Conservation (phyloP, 2,113 vertebrate genomes). For the Hucho hucho region DNA sequence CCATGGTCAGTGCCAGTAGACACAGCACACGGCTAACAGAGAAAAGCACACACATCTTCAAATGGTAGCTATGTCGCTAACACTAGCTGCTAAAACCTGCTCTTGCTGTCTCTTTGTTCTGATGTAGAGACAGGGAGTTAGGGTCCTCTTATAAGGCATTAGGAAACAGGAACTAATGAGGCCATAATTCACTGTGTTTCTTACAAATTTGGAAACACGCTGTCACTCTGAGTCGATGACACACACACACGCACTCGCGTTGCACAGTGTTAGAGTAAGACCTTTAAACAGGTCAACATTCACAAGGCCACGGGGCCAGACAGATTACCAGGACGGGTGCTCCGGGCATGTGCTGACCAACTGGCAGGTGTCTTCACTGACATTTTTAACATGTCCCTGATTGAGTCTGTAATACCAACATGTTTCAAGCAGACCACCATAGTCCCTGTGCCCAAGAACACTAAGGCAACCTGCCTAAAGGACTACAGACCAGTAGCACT, state of each 20-base stretch:
- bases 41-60: constrained; percentile 1
- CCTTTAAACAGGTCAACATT: too few relatives aligned
- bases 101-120: neutral
- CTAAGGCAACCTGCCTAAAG: too few relatives aligned
- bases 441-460: too few relatives aligned
- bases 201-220: neutral
- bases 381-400: too few relatives aligned
- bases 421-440: too few relatives aligned
- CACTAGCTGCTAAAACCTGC: neutral
- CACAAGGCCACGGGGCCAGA: too few relatives aligned
- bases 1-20: neutral
- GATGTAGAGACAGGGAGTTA: neutral
- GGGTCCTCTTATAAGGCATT: neutral
- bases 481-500: too few relatives aligned
- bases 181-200: neutral
- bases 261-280: too few relatives aligned
- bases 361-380: too few relatives aligned
- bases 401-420: too few relatives aligned
- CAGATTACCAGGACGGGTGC: too few relatives aligned
- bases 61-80: neutral
- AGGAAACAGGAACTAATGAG: neutral
- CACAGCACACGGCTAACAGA: neutral
- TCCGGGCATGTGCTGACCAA: too few relatives aligned
- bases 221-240: neutral
- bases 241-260: constrained; percentile 1